Conservation (phyloP, 30 jellyfish, hydroid and myxozoan genomes). For the Chrysaora quinquecirrha region DNA sequence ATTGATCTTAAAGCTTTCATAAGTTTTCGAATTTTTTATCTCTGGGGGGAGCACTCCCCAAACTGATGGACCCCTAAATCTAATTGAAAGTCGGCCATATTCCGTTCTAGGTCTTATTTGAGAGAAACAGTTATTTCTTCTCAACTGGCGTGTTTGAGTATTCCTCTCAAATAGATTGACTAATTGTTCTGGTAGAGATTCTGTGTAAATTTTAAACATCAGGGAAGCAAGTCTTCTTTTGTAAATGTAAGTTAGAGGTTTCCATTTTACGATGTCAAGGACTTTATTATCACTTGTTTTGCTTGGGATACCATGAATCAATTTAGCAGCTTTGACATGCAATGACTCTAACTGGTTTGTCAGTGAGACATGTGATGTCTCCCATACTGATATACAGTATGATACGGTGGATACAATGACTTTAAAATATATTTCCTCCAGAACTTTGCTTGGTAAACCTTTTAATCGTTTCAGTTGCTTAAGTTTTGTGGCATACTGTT, state of each 20-base stretch:
- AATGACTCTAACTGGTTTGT: constrained; percentile 9
- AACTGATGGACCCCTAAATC: no score
- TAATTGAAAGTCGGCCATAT: no score
- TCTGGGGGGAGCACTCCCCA: no score
- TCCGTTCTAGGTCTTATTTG: no score
- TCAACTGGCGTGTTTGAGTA: no score
- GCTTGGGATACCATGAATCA: constrained; percentile 45
- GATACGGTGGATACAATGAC: background rate
- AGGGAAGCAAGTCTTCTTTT: constrained; percentile 10
- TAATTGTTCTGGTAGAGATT: background rate
- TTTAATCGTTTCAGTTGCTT: background rate
- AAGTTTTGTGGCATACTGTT: background rate
- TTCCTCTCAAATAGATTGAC: constrained; percentile 5
- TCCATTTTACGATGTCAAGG: constrained; percentile 54
- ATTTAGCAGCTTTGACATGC: constrained; percentile 51
- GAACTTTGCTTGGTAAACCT: background rate
- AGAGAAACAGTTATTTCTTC: no score
- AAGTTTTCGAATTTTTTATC: no score
- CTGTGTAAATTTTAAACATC: constrained; percentile 4
- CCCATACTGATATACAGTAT: constrained; percentile 23
- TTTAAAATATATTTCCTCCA: constrained; percentile 4
- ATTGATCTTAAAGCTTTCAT: no score
- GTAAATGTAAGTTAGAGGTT: constrained; percentile 17
- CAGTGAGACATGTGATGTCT: constrained; percentile 8
- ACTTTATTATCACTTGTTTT: constrained; percentile 41